These are phyloP conservation scores for Potamarius usumacintae DNA, from an alignment of 2,113 vertebrate genomes.

Conservation along the genomic window DNA sequence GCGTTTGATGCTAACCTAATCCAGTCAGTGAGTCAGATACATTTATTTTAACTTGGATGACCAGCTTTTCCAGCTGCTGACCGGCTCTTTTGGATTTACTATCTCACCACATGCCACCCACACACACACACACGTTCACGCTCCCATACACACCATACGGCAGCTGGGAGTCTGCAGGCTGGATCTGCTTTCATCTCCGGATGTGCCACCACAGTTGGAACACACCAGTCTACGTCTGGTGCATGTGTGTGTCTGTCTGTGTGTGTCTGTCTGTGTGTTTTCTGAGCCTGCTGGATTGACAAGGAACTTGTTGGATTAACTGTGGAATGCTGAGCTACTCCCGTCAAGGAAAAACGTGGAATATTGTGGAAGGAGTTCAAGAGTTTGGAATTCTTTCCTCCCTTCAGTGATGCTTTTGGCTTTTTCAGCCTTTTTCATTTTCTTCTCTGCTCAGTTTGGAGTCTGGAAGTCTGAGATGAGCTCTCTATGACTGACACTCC, in stretches of 20 bases:
- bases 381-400: slow-evolving; percentile 14
- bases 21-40: not conserved
- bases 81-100: slow-evolving; percentile 39
- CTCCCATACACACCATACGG: slow-evolving; percentile 60
- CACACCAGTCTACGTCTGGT: slow-evolving; percentile 28
- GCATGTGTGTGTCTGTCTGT: slow-evolving; percentile 22
- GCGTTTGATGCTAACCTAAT: slow-evolving; percentile 19
- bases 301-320: slow-evolving; percentile 43
- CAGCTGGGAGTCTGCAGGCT: slow-evolving; percentile 52
- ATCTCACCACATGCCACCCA: not conserved
- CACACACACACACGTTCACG: slow-evolving; percentile 3
- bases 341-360: slow-evolving; percentile 50
- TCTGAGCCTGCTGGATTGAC: not conserved
- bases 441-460: not conserved
- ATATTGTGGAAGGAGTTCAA: slow-evolving; percentile 47
- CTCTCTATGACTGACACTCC: not conserved
- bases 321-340: slow-evolving; percentile 41
- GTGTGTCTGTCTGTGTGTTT: slow-evolving; percentile 18
- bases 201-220: slow-evolving; percentile 20
- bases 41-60: slow-evolving; percentile 33
- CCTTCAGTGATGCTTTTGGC: slow-evolving; percentile 16
- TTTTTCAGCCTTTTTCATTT: not conserved
- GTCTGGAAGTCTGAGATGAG: not conserved
- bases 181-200: slow-evolving; percentile 40
- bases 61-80: slow-evolving; percentile 57